A percentile compares a stretch with the other conserved stretches of the same genome.
Evolutionary conservation across 2,797 vertebrate genomes (phyloP).

Genomic region (Coregonus ussuriensis): DNA sequence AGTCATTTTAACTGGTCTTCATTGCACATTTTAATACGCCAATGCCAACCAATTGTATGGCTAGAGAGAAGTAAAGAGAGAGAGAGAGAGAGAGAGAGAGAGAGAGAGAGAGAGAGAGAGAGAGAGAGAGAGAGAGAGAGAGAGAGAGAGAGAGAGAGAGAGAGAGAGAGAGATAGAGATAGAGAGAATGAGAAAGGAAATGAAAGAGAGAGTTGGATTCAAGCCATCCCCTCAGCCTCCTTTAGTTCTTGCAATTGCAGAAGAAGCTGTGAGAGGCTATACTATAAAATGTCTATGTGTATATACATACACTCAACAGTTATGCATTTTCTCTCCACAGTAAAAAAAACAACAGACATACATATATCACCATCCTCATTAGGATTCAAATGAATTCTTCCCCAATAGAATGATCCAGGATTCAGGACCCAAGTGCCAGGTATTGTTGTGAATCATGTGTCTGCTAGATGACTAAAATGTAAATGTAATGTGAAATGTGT

Average conservation of each 20-base stretch:
- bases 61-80: not conserved
- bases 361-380: not conserved
- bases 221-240: not conserved
- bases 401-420: not conserved
- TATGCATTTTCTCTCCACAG: not conserved
- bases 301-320: not conserved
- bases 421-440: not conserved
- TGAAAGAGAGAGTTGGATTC: not conserved
- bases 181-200: not conserved
- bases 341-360: not conserved
- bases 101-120: no score
- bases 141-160: not conserved
- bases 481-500: not conserved
- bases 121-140: not conserved
- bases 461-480: no score
- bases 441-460: not conserved
- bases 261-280: not conserved
- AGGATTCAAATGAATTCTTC: not conserved
- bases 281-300: not conserved
- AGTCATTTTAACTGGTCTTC: not conserved
- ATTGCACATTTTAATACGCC: not conserved
- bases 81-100: not conserved
- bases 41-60: not conserved
- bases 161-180: no score
- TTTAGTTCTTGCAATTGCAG: not conserved